Evolutionary conservation across 2,797 vertebrate genomes (phyloP).

Genomic region (Phaenicophaeus curvirostris): DNA sequence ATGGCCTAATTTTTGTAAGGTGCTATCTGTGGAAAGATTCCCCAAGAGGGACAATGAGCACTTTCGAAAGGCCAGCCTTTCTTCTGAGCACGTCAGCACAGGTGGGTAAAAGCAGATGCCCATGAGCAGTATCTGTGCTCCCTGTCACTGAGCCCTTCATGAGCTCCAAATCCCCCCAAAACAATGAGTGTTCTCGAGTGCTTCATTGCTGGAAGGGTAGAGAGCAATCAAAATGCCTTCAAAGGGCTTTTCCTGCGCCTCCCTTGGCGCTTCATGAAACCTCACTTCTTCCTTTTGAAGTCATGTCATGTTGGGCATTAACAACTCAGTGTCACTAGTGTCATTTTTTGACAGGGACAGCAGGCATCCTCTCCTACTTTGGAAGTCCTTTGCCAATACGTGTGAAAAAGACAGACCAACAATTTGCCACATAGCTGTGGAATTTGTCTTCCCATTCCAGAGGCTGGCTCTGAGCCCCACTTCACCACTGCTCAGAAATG

Average conservation of each 20-base stretch:
- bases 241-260: neutral
- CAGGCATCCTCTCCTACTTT: neutral
- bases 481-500: neutral
- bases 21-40: neutral
- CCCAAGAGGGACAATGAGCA: neutral
- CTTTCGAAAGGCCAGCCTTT: neutral
- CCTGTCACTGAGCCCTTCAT: neutral
- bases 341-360: neutral
- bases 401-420: neutral
- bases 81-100: neutral
- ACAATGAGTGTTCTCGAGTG: neutral
- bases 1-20: neutral
- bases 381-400: neutral
- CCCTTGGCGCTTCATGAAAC: neutral
- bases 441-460: neutral
- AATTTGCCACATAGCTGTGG: neutral
- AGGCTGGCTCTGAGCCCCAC: conserved; percentile 2
- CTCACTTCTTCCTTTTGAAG: neutral
- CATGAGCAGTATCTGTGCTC: neutral
- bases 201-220: neutral
- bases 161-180: neutral
- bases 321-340: neutral
- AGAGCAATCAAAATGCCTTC: neutral
- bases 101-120: neutral
- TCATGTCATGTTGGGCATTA: neutral